phyloP scores from a whole-genome alignment of 2,797 vertebrate genomes.

The Argyrosomus regius region DNA sequence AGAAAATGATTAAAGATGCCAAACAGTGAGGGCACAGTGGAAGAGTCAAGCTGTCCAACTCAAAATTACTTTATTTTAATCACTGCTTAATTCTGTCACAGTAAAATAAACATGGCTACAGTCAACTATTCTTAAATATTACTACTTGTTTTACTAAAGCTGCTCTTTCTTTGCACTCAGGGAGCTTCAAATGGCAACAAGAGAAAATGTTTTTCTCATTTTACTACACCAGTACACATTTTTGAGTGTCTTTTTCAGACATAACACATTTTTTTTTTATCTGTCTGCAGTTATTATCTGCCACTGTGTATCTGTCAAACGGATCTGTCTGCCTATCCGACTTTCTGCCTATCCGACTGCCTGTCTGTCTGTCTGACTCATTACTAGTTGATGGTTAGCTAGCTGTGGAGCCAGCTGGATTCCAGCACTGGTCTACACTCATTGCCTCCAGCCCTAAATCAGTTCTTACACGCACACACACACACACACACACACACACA shows the following conservation, averaged over 20 bases:
- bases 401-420: conserved; percentile 71
- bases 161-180: neutral
- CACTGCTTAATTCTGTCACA: neutral
- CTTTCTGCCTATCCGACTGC: neutral
- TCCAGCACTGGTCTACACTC: conserved; percentile 52
- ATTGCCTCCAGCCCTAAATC: conserved; percentile 65
- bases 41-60: neutral
- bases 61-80: neutral
- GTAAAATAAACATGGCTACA: neutral
- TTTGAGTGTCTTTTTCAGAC: neutral
- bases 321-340: neutral
- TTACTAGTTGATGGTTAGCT: conserved; percentile 77
- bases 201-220: too few species aligned
- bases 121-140: neutral
- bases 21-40: neutral
- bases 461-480: conserved; percentile 21
- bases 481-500: conserved; percentile 11
- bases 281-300: conserved; percentile 1
- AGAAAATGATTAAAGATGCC: neutral
- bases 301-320: neutral
- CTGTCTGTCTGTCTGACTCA: conserved; percentile 45
- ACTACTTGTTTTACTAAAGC: neutral
- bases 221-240: too few species aligned
- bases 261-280: neutral
- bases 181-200: neutral